Base-by-base conservation (phyloP, 2,113 vertebrate genomes). In the Casuarius casuarius region DNA sequence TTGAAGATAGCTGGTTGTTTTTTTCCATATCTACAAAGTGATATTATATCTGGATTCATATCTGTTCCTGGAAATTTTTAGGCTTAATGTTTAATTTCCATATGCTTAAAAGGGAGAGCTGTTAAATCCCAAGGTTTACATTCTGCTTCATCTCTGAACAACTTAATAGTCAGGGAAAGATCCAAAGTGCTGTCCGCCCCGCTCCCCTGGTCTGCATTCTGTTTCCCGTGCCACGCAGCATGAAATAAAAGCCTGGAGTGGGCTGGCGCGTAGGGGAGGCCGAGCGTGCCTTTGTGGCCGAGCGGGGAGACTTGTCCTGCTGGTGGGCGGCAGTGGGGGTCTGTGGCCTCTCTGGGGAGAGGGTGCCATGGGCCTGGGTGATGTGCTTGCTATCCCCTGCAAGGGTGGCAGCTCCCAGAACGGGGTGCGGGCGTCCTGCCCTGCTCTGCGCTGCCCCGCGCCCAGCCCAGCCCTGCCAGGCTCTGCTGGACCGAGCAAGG, bases 11-110 rank as follows among this genome's bases (percentile, higher is more conserved):
- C 74, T 79, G 77, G 31, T 92, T 92, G 80, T 94, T 87, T 94
- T 94, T 96, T 97, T 95, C 95, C 80, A 3, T 96, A 91, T 76
- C 91, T 95, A 76, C 89, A 79, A 80, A 95, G 75, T 38, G 80
- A 78, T 90, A 67, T 59, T 76, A 59, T 97, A 92, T 95, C 89
- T 94, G 78, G 84, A 92, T 94, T 95, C 87, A 61, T 94, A 95
- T 96, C 94, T 94, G 78, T 70, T 86, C 63, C 81, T 96, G 93
- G 89, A 96, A 93, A 85, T 40, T 10, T 58, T 91, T 68, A 84
- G 82, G 84, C 68, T 96, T 95, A 85, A 88, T 91, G 74, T 96
- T 95, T 94, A 92, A 96, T 95, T 92, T 96, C 91, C 71, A 88
- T 95, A 95, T 28, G 82, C 84, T 96, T 91, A 63, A 86, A 95